Evolutionary conservation across 2,888 invertebrate species (phyloP), one percentile per base, ranked within the genome.

Genomic region (Thymelicus sylvestris): DNA sequence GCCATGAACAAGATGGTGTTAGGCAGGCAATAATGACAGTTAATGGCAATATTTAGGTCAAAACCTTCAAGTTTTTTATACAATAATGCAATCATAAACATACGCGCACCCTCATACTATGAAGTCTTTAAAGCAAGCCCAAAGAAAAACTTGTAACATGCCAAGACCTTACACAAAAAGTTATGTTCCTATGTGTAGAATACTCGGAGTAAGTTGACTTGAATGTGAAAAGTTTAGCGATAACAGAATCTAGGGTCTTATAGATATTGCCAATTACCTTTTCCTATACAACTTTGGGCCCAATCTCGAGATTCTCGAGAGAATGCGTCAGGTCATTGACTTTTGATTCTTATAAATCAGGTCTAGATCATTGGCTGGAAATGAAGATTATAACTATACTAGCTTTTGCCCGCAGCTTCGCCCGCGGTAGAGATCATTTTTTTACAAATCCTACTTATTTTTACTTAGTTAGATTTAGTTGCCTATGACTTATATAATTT

Each of bases 171-270:
- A 55, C 55, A 55, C 24, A 55, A 55, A 50, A 55, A 24, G 24
- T 55, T 24, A 55, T 55, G 52, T 52, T 19, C 52, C 2, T 52
- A 2, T 52, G 55, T 24, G 55, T 24, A 55, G n/a, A 44, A 12
- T 24, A 24, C 55, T 55, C 24, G 24, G 4, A 55, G 19, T 24
- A 55, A 55, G 12, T 55, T 55, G 12, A 24, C 55, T 55, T 6
- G 55, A 31, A 55, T 55, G 55, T 55, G 12, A 47, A 63, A 69
- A 69, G 68, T 69, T 69, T 57, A 57, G 24, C 68, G 52, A 69
- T 65, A 65, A 64, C 63, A 64, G 47, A 57, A 64, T 69, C 60
- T 41, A 48, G 41, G 68, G 31, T 48, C 57, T 59, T 10, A 39
- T 59, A 48, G 57, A 69, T 66, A 64, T 64, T 55, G 38, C 55